Evolutionary conservation across 2,888 invertebrate species (phyloP), one percentile per base, ranked within the genome.

Genomic region (Anarsia innoxiella): DNA sequence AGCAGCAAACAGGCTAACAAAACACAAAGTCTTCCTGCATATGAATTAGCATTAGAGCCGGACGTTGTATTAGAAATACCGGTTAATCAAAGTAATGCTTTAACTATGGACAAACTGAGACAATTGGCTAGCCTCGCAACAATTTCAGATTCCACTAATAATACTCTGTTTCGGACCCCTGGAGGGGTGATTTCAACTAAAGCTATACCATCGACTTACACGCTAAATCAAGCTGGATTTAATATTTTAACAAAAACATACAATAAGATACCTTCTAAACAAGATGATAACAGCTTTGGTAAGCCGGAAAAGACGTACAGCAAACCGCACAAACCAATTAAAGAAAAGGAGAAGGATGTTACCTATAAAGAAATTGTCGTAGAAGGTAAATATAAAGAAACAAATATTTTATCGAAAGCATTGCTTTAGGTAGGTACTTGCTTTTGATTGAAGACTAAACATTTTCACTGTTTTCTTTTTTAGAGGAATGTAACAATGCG

Each of bases 211-310:
- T 86, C 88, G 1, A 88, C 86, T 53, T 88, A 88, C 49, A 86
- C 87, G 0, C 61, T 89, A 12, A 90, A 89, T 59, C 87, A 88
- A 40, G 89, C 89, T 28, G 90, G 90, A 1, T 86, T 91, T 40
- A 87, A 88, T 59, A 87, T 91, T 45, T 63, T 90, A 37, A 91
- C 90, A 0, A 91, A 90, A 72, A 86, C 88, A 0, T 87, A 87
- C 37, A 89, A 88, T 45, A 91, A 89, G 66, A 68, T 77, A 33
- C 53, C 75, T 3, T 65, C 66, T n/a, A 87, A 86, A 59, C 75
- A 80, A 48, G 78, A 84, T 30, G 76, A 74, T 9, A 79, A 75
- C 37, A 70, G 59, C 48, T 57, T 75, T n/a, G 70, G 74, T 37
- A 72, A 67, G 48, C 64, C 65, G 10, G 83, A 84, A 40, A 83